Evolutionary conservation across 2,888 invertebrate species (phyloP).

Genomic region (Cabera pusaria): DNA sequence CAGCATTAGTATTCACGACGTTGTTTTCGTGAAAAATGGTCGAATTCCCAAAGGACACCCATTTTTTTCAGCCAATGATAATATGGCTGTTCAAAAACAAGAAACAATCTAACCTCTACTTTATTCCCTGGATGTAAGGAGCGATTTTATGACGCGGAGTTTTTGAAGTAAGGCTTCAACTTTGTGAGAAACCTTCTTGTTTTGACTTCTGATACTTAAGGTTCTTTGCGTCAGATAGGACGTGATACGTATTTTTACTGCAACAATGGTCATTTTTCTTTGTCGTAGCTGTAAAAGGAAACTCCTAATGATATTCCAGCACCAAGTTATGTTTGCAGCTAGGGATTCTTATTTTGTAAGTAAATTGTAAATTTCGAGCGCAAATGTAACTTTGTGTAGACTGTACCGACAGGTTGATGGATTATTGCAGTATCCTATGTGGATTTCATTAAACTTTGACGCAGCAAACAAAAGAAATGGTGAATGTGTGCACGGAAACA

Average conservation of each 20-base stretch:
- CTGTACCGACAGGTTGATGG: constrained; percentile 63
- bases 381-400: constrained; percentile 47
- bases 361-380: constrained; percentile 27
- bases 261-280: constrained; percentile 39
- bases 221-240: constrained; percentile 27
- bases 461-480: constrained; percentile 7
- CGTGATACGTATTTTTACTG: constrained; percentile 36
- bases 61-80: constrained; percentile 42
- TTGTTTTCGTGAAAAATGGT: constrained; percentile 64
- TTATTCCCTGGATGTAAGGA: constrained; percentile 19
- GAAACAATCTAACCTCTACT: constrained; percentile 23
- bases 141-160: neutral
- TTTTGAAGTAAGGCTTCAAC: too few species aligned
- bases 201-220: constrained; percentile 35
- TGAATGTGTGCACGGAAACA: neutral
- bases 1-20: constrained; percentile 55
- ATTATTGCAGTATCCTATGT: constrained; percentile 52
- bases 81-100: too few species aligned
- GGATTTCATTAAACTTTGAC: constrained; percentile 53
- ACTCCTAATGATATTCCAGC: constrained; percentile 49
- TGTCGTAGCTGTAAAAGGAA: constrained; percentile 30
- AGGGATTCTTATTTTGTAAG: constrained; percentile 27
- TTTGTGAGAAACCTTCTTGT: constrained; percentile 27
- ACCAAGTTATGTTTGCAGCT: constrained; percentile 47
- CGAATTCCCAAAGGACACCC: constrained; percentile 50